A percentile compares a stretch with the other conserved stretches of the same genome.
Evolutionary conservation across 2,797 vertebrate genomes (phyloP).

Genomic region (Nyctalus aviator): DNA sequence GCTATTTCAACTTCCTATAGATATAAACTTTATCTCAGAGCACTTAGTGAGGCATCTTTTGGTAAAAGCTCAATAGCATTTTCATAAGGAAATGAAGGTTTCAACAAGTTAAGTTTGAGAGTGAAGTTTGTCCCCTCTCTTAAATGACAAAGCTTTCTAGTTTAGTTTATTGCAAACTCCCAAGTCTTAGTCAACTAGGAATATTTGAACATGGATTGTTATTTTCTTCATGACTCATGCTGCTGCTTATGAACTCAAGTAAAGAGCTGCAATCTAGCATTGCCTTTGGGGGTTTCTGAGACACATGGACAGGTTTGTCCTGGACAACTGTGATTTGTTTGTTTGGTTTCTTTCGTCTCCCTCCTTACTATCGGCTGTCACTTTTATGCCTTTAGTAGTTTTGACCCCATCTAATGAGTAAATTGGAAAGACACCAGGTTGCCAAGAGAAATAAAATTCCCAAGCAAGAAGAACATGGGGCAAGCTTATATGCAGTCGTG

Average conservation of each 20-base stretch:
- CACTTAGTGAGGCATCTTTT: not conserved
- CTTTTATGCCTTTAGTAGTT: not conserved
- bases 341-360: not conserved
- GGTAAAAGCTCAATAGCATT: not conserved
- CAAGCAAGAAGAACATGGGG: not conserved
- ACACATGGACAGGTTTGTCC: not conserved
- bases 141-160: slow-evolving; percentile 27
- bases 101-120: slow-evolving; percentile 15
- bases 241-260: not conserved
- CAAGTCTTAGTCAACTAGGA: slow-evolving; percentile 14
- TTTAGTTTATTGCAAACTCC: not conserved
- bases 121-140: not conserved
- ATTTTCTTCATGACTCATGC: slow-evolving; percentile 61
- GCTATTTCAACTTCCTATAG: not conserved
- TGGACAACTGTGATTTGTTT: not conserved
- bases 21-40: not conserved
- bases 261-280: not conserved
- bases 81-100: not conserved
- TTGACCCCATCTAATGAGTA: not conserved
- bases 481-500: not conserved
- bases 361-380: not conserved
- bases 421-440: not conserved
- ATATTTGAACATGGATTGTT: slow-evolving; percentile 10
- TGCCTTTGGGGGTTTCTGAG: not conserved
- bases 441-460: slow-evolving; percentile 1